Evolutionary conservation across 2,113 vertebrate species (phyloP).

Genomic region (Thamnophis sirtalis): DNA sequence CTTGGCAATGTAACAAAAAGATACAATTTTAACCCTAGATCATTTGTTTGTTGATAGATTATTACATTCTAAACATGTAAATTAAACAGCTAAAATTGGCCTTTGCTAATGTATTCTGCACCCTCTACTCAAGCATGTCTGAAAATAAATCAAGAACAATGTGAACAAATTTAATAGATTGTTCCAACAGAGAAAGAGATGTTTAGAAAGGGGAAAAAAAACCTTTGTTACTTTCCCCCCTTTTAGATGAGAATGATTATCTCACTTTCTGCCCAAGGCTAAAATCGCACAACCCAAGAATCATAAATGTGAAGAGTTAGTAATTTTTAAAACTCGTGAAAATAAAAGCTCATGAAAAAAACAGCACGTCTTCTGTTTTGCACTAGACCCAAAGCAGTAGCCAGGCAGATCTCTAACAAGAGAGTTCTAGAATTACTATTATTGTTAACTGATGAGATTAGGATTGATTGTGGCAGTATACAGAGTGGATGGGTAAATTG

Average conservation of each 20-base stretch:
- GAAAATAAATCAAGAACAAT: neutral
- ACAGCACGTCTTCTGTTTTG: neutral
- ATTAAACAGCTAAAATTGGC: neutral
- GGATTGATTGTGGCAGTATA: neutral
- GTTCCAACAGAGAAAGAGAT: neutral
- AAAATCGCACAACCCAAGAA: neutral
- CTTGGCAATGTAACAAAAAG: neutral
- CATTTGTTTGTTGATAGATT: neutral
- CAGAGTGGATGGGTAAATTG: neutral
- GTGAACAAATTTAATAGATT: neutral
- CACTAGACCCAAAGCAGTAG: neutral
- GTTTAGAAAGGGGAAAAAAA: neutral
- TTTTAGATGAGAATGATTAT: neutral
- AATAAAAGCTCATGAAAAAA: neutral
- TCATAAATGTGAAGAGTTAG: neutral
- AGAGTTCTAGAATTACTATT: neutral
- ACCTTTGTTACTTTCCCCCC: neutral
- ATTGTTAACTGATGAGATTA: neutral
- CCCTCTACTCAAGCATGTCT: neutral
- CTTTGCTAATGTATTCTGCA: neutral
- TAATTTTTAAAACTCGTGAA: neutral
- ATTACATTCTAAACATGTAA: fast-evolving
- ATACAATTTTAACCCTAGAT: constrained; percentile 1
- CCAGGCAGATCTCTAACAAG: neutral
- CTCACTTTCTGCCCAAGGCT: neutral